A percentile compares a stretch with the other conserved stretches of the same genome.
Conservation (phyloP, 2,113 vertebrate genomes). For the Eira barbara region DNA sequence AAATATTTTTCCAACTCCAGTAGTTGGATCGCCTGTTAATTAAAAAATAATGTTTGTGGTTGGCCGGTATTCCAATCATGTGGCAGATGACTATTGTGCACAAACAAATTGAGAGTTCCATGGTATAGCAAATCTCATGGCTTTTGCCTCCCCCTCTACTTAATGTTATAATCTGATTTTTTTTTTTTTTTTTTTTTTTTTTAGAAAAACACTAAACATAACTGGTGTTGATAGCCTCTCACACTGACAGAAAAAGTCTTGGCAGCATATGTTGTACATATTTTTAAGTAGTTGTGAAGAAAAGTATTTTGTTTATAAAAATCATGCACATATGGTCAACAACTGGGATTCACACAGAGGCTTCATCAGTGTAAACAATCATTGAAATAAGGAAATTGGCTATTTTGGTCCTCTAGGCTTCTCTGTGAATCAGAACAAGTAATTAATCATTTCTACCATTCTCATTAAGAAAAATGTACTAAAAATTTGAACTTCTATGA, state of each 20-base stretch:
- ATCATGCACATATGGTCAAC: slow-evolving; percentile 40
- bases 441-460: slow-evolving; percentile 67
- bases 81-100: background rate
- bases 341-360: slow-evolving; percentile 36
- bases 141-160: background rate
- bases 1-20: slow-evolving; percentile 66
- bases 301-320: slow-evolving; percentile 51
- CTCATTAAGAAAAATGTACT: slow-evolving; percentile 55
- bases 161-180: background rate
- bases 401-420: slow-evolving; percentile 37
- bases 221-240: slow-evolving; percentile 41
- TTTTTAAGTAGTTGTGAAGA: background rate
- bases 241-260: background rate
- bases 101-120: slow-evolving; percentile 25
- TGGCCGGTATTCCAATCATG: slow-evolving; percentile 36
- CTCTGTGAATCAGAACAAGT: slow-evolving; percentile 58
- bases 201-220: background rate
- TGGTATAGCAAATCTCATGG: background rate
- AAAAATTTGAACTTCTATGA: background rate
- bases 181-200: background rate
- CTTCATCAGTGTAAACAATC: slow-evolving; percentile 54
- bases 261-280: slow-evolving; percentile 25
- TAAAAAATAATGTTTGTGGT: slow-evolving; percentile 66
- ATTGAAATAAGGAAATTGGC: background rate
- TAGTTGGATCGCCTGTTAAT: slow-evolving; percentile 68